These are phyloP conservation scores for Perognathus longimembris DNA, from an alignment of 2,113 vertebrate genomes.

Conservation along the genomic window DNA sequence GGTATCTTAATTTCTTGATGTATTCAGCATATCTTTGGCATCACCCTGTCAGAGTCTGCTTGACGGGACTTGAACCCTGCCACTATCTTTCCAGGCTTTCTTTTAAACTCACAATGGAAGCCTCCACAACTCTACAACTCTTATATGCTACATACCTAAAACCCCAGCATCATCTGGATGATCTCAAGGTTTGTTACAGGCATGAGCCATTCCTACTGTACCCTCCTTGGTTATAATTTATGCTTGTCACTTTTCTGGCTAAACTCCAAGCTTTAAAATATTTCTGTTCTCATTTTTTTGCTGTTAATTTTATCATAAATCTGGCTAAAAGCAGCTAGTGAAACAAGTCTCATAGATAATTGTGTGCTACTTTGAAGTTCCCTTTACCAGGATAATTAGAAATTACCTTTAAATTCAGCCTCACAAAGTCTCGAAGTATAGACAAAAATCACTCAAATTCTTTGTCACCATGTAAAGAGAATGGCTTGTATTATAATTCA, in stretches of 20 bases:
- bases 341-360: too few relatives aligned
- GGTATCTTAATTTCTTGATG: background rate
- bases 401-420: background rate
- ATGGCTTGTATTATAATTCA: background rate
- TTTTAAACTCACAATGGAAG: background rate
- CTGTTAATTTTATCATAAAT: background rate
- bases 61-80: background rate
- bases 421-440: background rate
- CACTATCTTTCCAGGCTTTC: background rate
- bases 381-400: background rate
- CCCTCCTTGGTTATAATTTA: background rate
- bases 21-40: background rate
- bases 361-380: background rate
- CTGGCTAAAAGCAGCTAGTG: background rate
- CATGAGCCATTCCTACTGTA: background rate
- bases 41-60: background rate
- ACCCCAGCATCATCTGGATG: background rate
- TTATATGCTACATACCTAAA: background rate
- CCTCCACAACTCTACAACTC: background rate
- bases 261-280: background rate
- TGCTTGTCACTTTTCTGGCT: background rate
- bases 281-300: background rate
- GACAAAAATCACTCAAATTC: background rate
- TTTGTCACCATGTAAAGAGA: background rate
- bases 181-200: background rate